Evolutionary conservation across 2,797 vertebrate genomes (phyloP).

Genomic region (Psittacula derbiana): DNA sequence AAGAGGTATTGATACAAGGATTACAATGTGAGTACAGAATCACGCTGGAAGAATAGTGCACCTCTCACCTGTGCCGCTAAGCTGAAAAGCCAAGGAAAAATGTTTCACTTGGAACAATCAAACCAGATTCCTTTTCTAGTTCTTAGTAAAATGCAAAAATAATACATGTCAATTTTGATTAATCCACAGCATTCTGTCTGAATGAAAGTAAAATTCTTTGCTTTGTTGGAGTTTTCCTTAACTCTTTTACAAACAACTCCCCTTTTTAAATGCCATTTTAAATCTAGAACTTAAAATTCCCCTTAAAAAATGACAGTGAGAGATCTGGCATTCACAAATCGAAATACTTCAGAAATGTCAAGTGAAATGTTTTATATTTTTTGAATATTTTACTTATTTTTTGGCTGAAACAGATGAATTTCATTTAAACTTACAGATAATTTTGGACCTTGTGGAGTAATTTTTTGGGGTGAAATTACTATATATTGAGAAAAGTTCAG

Average conservation of each 20-base stretch:
- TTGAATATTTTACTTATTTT: background rate
- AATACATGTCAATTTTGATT: background rate
- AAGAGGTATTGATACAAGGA: background rate
- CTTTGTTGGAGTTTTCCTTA: background rate
- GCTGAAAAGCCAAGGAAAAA: background rate
- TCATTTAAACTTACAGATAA: background rate
- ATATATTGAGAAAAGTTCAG: background rate
- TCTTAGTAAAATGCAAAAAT: background rate
- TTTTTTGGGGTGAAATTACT: background rate
- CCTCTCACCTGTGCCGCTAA: rapidly evolving
- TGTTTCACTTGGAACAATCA: background rate
- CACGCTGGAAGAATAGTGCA: background rate
- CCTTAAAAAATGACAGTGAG: conserved; percentile 1
- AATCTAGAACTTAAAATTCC: background rate
- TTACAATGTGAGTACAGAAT: background rate
- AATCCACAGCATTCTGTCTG: background rate
- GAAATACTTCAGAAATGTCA: conserved; percentile 19
- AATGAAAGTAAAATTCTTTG: background rate
- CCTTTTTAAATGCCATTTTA: background rate
- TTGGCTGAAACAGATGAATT: background rate
- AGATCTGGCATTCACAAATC: conserved; percentile 32
- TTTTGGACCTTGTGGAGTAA: background rate
- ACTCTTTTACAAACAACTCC: background rate
- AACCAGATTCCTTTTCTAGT: background rate
- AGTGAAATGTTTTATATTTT: background rate